phyloP scores from a whole-genome alignment of 2,888 invertebrate genomes.

The Pedicia rivosa region DNA sequence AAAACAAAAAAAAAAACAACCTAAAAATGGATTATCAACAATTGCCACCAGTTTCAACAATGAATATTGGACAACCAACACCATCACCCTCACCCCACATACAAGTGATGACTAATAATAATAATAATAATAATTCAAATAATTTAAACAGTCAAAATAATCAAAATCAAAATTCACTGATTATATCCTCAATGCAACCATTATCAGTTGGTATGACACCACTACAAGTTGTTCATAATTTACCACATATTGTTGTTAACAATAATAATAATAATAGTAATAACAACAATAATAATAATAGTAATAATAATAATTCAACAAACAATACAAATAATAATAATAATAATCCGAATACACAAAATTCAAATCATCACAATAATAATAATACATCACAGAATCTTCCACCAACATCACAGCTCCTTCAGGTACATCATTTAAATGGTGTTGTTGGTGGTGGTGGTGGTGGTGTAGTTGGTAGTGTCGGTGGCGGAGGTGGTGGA shows the following conservation, averaged over 20 bases:
- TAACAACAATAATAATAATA: constrained; percentile 12
- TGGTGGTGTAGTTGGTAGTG: constrained; percentile 10
- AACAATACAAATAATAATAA: constrained; percentile 13
- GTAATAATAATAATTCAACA: constrained; percentile 8
- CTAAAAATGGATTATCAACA: constrained; percentile 31
- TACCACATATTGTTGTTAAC: constrained; percentile 19
- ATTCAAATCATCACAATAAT: no score
- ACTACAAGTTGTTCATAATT: constrained; percentile 28
- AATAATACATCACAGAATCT: constrained; percentile 8
- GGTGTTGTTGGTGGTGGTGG: constrained; percentile 4
- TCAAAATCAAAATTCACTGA: no score
- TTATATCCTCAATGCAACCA: constrained; percentile 23
- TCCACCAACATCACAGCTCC: constrained; percentile 10
- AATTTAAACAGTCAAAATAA: constrained; percentile 19
- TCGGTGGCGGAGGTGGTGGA: no score
- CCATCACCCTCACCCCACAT: constrained; percentile 19
- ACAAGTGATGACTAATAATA: constrained; percentile 12
- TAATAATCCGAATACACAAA: constrained; percentile 3
- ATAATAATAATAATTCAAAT: constrained; percentile 12
- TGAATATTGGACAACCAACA: constrained; percentile 21
- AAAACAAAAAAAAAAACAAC: constrained; percentile 19
- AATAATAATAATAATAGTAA: constrained; percentile 18
- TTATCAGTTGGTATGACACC: constrained; percentile 22
- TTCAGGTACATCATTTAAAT: constrained; percentile 8
- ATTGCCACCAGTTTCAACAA: constrained; percentile 27